Evolutionary conservation across 2,113 vertebrate genomes (phyloP).

Genomic region (Platysteira castanea): DNA sequence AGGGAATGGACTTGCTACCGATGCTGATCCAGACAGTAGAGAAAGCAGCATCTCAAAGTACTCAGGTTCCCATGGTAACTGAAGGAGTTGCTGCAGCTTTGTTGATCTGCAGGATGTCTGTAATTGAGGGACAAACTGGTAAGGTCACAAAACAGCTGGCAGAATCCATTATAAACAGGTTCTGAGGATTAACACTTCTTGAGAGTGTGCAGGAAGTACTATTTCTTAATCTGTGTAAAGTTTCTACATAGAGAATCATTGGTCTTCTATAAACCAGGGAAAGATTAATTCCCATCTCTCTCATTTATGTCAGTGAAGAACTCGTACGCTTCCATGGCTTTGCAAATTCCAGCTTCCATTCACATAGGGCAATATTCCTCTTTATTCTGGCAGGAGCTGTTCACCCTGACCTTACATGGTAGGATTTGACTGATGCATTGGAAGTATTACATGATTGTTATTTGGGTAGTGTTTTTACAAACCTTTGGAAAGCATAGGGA

Average conservation of each 20-base stretch:
- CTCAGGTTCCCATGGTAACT: conserved; percentile 84
- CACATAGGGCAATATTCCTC: not conserved
- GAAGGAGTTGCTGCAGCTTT: conserved; percentile 89
- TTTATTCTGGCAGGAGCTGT: not conserved
- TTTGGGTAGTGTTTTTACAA: not conserved
- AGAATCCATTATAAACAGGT: not conserved
- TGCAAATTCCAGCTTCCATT: not conserved
- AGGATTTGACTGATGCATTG: not conserved
- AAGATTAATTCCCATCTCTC: not conserved
- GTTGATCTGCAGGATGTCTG: conserved; percentile 85
- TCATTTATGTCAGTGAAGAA: not conserved
- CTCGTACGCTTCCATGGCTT: not conserved
- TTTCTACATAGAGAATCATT: not conserved
- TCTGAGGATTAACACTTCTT: not conserved
- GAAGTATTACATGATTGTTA: not conserved
- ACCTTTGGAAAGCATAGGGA: not conserved
- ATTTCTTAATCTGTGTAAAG: not conserved
- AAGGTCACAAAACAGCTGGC: conserved; percentile 23
- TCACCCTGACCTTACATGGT: not conserved
- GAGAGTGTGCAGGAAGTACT: not conserved
- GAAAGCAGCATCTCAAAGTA: conserved; percentile 87
- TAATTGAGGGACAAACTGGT: conserved; percentile 86
- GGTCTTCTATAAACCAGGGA: not conserved
- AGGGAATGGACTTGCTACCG: conserved; percentile 82
- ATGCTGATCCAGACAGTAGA: conserved; percentile 89